Evolutionary conservation across 1,140 invertebrate genomes (phyloP), one percentile per base, ranked within the genome.

Genomic region (Ceratina japonica): DNA sequence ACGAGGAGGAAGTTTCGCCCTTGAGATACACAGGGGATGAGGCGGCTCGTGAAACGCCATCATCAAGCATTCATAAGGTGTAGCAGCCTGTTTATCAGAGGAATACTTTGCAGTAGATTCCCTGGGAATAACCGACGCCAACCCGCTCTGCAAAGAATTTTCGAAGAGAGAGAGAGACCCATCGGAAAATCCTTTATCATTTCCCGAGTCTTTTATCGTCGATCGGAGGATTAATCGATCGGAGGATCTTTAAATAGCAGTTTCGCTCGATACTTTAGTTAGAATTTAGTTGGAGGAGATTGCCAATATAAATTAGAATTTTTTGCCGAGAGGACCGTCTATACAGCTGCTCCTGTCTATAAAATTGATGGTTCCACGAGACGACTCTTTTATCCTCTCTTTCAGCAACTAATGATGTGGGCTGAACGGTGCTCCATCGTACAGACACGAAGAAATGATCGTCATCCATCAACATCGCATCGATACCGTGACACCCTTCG

Each of bases 11-110:
- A 44, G 15, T 15, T 59, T 62, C 72, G 64, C 49, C 75, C 79
- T 71, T 65, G 75, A 81, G 74, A 49, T 20, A 16, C 18, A 51
- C 10, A 22, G n/a, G n/a, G 75, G 66, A 58, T 75, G 80, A 75
- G 70, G n/a, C 54, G 37, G 24, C 69, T 81, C 79, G 65, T 84
- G 82, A 85, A 84, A 78, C 65, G 74, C 79, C 65, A 85, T 85
- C 83, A 85, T 85, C 82, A 85, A 85, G 82, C 82, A 85, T 85
- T 85, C 83, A 85, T 85, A 85, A 83, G 69, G 65, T 81, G 62
- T 81, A 85, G 82, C 64, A 10, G 64, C 54, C 51, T 78, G 59
- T 85, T 85, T 81, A 74, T 84, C 77, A 84, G 58, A 72, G 63
- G 20, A 69, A 71, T 27, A 58, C 68, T 71, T 54, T 79, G 20